Evolutionary conservation across 2,888 invertebrate species (phyloP).

Genomic region (Elgonia sp.): DNA sequence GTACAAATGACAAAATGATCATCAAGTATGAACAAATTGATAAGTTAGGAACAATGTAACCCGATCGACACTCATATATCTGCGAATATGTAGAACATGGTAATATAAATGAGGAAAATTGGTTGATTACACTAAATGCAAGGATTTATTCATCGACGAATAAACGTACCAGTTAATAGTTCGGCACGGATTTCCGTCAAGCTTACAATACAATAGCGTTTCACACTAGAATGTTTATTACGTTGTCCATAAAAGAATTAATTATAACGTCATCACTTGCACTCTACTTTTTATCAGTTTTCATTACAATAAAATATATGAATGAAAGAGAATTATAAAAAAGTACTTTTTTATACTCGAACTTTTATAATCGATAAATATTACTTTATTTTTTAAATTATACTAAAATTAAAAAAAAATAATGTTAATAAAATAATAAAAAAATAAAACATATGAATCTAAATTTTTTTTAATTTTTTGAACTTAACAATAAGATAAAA

Average conservation of each 20-base stretch:
- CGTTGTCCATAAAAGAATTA: constrained; percentile 15
- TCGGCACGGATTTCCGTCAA: constrained; percentile 59
- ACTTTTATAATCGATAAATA: no score
- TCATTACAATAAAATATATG: background rate
- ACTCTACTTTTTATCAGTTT: background rate
- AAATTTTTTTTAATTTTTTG: no score
- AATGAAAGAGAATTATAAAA: no score
- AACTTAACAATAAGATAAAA: no score
- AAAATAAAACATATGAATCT: no score
- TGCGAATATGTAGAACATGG: constrained; percentile 62
- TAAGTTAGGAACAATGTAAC: constrained; percentile 56
- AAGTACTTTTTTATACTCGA: no score
- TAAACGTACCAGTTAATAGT: constrained; percentile 66
- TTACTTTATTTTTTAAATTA: no score
- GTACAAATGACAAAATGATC: background rate
- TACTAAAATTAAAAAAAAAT: no score
- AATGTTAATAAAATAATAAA: no score
- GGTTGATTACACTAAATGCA: constrained; percentile 74
- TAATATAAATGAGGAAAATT: constrained; percentile 75
- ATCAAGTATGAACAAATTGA: constrained; percentile 19
- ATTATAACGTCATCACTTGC: background rate
- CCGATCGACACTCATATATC: constrained; percentile 49
- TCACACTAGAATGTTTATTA: constrained; percentile 28
- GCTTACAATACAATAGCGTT: constrained; percentile 25
- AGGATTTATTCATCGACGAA: constrained; percentile 71